phyloP scores from a whole-genome alignment of 1,140 invertebrate species.

The Nomia melanderi region DNA sequence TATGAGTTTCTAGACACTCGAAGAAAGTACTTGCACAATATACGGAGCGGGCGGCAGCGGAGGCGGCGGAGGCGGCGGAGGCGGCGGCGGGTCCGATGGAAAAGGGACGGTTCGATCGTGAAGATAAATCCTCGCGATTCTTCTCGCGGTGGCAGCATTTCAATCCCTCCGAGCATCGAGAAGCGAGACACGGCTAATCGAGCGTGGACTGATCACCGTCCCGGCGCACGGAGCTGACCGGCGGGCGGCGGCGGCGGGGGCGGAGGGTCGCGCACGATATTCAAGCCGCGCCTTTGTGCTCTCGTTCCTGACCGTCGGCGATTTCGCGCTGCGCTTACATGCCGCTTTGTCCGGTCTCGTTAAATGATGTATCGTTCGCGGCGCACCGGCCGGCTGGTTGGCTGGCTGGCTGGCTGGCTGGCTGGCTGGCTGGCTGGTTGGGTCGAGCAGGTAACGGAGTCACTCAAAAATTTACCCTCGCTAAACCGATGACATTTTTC shows the following conservation, averaged over 20 bases:
- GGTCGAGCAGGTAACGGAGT: neutral
- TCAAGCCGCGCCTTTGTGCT: neutral
- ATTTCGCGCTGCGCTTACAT: conserved; percentile 17
- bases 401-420: neutral
- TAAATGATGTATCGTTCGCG: conserved; percentile 18
- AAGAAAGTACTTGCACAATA: neutral
- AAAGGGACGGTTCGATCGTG: neutral
- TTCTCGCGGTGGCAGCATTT: neutral
- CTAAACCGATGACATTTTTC: conserved; percentile 27
- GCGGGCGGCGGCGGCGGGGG: too few species aligned
- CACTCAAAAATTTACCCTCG: neutral
- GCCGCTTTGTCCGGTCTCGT: conserved; percentile 14
- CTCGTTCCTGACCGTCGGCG: neutral
- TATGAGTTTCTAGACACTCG: conserved; percentile 6
- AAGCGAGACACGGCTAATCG: conserved; percentile 8
- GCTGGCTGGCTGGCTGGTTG: too few species aligned
- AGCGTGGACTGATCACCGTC: neutral
- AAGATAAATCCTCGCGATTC: conserved; percentile 14
- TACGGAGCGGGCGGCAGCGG: neutral
- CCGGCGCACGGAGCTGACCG: too few species aligned
- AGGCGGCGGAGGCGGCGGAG: neutral
- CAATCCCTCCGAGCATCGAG: conserved; percentile 14
- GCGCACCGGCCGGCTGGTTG: neutral
- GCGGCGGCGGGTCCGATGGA: neutral
- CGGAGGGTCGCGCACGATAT: conserved; percentile 17